These are phyloP conservation scores for Oasisia sp. DNA, from an alignment of 2,888 invertebrate genomes.

Conservation along the genomic window DNA sequence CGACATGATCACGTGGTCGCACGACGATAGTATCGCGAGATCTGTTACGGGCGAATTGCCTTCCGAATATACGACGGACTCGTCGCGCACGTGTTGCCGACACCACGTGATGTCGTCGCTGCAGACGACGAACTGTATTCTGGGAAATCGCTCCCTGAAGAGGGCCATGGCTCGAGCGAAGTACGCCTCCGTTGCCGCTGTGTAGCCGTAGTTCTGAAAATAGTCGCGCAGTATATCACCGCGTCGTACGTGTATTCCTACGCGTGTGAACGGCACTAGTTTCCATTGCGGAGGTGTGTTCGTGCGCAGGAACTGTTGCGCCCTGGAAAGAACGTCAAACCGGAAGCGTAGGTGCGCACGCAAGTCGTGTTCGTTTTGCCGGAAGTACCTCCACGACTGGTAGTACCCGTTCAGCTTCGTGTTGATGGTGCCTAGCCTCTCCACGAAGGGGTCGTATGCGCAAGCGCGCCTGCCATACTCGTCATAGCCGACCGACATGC, in stretches of 20 bases:
- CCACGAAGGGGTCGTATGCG: constrained; percentile 35
- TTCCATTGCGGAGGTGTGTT: constrained; percentile 38
- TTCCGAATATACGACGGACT: constrained; percentile 44
- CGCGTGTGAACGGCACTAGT: constrained; percentile 39
- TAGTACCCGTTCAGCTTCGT: constrained; percentile 48
- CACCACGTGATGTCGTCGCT: constrained; percentile 63
- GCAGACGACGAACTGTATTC: constrained; percentile 61
- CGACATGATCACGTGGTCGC: constrained; percentile 61
- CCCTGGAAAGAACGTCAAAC: constrained; percentile 39
- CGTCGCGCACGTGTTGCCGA: constrained; percentile 44
- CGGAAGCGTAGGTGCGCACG: constrained; percentile 49
- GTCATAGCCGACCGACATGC: constrained; percentile 26
- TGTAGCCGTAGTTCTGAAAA: constrained; percentile 59
- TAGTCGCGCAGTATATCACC: constrained; percentile 63
- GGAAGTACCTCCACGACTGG: constrained; percentile 56
- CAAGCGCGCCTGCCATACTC: constrained; percentile 39
- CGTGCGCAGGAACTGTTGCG: constrained; percentile 40
- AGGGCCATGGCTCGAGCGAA: constrained; percentile 57
- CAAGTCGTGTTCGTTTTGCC: constrained; percentile 43
- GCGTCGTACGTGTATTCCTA: constrained; percentile 64
- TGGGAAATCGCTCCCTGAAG: constrained; percentile 46
- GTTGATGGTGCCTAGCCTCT: constrained; percentile 25
- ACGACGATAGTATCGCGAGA: constrained; percentile 57
- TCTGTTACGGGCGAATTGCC: constrained; percentile 56
- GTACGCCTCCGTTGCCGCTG: constrained; percentile 58